Conservation (phyloP, 2,113 vertebrate species). For the Chascanopsetta lugubris region DNA sequence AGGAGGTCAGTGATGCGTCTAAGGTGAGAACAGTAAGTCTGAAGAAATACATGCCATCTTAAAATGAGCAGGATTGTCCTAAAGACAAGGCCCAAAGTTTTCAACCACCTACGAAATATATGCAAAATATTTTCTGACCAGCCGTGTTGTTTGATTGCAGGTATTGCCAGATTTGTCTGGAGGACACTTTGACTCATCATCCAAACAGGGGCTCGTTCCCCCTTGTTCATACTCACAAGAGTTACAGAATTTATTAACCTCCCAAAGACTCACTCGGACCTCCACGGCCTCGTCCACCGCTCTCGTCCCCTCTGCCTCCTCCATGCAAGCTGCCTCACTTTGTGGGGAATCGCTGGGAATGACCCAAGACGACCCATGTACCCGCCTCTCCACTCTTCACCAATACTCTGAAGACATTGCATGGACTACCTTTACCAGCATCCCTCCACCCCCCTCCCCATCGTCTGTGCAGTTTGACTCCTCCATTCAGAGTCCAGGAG, state of each 20-base stretch:
- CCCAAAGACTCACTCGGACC: not conserved
- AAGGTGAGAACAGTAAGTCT: constrained; percentile 73
- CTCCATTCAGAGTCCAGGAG: not conserved
- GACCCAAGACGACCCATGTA: not conserved
- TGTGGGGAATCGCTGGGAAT: not conserved
- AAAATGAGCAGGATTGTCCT: not conserved
- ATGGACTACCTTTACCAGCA: not conserved
- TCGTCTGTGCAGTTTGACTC: not conserved
- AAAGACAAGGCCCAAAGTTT: not conserved
- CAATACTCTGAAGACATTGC: not conserved
- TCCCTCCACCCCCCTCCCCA: not conserved
- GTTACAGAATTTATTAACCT: not conserved
- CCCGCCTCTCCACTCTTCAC: not conserved
- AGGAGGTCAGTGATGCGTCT: constrained; percentile 54
- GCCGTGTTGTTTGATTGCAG: constrained; percentile 42
- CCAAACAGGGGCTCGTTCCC: not conserved
- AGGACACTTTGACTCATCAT: constrained; percentile 29
- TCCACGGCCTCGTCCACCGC: not conserved
- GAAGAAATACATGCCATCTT: not conserved
- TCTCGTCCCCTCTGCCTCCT: not conserved
- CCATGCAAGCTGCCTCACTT: not conserved
- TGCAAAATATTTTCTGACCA: not conserved
- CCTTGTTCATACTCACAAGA: not conserved
- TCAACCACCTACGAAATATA: not conserved
- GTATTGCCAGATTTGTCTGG: constrained; percentile 51